phyloP scores from a whole-genome alignment of 2,113 vertebrate genomes.

The Mobula hypostoma region DNA sequence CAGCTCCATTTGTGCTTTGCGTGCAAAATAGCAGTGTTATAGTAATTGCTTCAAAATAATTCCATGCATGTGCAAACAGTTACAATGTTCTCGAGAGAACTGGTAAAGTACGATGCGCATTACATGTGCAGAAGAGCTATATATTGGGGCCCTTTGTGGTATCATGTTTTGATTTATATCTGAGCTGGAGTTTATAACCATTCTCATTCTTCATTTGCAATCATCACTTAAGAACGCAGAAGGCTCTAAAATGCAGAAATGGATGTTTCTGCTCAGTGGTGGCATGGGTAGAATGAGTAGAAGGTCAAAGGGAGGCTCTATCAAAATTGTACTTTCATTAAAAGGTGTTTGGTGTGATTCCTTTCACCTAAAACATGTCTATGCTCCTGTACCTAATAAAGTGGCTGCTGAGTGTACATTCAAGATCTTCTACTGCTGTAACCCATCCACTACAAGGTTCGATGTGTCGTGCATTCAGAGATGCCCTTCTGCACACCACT shows the following conservation, averaged over 20 bases:
- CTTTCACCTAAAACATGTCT: neutral
- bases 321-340: neutral
- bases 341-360: neutral
- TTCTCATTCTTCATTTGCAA: neutral
- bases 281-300: neutral
- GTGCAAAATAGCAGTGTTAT: neutral
- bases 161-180: conserved; percentile 17
- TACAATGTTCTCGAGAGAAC: neutral
- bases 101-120: neutral
- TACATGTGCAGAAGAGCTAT: neutral
- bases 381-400: no score
- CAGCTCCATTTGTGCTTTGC: neutral
- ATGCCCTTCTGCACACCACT: no score
- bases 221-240: neutral
- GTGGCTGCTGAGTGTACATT: no score
- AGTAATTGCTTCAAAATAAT: neutral
- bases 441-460: no score
- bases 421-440: no score
- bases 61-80: neutral
- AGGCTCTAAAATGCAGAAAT: neutral
- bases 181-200: neutral
- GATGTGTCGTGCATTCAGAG: no score
- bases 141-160: neutral
- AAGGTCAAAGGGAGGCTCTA: neutral
- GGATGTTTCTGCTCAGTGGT: neutral